Base-by-base conservation (phyloP, 2,888 invertebrate species). In the Torymus auratus region DNA sequence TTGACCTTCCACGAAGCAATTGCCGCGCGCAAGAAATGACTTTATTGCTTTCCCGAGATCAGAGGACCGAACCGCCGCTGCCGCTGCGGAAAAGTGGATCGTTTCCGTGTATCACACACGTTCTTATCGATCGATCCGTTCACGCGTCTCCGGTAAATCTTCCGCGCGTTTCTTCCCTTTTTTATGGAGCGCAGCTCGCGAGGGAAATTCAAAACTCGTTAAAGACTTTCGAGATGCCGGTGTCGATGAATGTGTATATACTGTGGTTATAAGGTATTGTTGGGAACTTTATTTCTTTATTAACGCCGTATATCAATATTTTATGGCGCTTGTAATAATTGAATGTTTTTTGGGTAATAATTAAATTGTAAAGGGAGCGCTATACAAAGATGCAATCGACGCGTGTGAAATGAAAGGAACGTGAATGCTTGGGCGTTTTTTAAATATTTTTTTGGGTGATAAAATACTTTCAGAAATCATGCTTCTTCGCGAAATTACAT, bases 11-110 rank as follows among this genome's bases (percentile, higher is more conserved):
- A 14, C 77, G 75, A 69, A 53, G 60, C 52, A 70, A 69, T 56
- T 60, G 64, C 17, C 15, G n/a, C 20, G 58, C 41, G 53, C 70
- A 71, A 79, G 78, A 82, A 82, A 82, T 68, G 82, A 76, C 82
- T 82, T 80, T 73, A 82, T 82, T 78, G 77, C 82, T 80, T 80
- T 82, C 62, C 74, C 65, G 20, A 74, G 80, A 80, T 82, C 79
- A 73, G 72, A 82, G 52, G 78, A 56, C 52, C 41, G 41, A 41
- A 41, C 41, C 41, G 65, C 79, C 82, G 79, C 67, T 17, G 23
- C n/a, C 15, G 2, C 23, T 23, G 58, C 72, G 79, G 72, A 82
- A 82, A 82, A 82, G 82, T 82, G 68, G 82, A 82, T 82, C 82
- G 74, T 82, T 82, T 82, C 80, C 80, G 69, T 52, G 74, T 78